phyloP scores from a whole-genome alignment of 2,888 invertebrate species.

The Catocala fraxini region DNA sequence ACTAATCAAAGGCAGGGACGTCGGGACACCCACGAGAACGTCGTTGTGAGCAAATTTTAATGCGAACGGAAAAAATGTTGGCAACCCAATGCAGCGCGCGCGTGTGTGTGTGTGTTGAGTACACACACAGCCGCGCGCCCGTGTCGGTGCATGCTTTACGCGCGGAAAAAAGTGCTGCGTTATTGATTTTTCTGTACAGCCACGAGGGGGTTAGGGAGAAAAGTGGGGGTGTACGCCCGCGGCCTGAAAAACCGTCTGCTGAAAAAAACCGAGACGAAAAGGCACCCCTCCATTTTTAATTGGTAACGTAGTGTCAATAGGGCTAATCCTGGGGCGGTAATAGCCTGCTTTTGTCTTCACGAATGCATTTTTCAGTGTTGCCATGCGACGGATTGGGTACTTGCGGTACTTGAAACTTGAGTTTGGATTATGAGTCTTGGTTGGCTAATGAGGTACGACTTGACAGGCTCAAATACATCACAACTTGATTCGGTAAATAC shows the following conservation, averaged over 20 bases:
- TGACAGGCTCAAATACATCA: not conserved
- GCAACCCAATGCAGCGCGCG: slow-evolving; percentile 70
- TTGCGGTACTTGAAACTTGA: slow-evolving; percentile 21
- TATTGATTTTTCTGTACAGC: slow-evolving; percentile 88
- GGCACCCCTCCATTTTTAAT: slow-evolving; percentile 87
- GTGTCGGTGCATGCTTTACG: slow-evolving; percentile 88
- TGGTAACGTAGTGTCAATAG: slow-evolving; percentile 88
- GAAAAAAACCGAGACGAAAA: slow-evolving; percentile 87
- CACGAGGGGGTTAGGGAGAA: slow-evolving; percentile 66
- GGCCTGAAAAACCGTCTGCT: slow-evolving; percentile 87
- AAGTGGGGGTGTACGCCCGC: slow-evolving; percentile 73
- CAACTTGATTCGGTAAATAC: not conserved
- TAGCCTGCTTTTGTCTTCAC: slow-evolving; percentile 83
- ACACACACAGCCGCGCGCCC: slow-evolving; percentile 64
- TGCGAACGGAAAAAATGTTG: slow-evolving; percentile 77
- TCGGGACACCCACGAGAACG: slow-evolving; percentile 59
- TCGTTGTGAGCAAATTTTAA: slow-evolving; percentile 73
- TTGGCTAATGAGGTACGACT: slow-evolving; percentile 12
- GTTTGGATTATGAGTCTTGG: slow-evolving; percentile 21
- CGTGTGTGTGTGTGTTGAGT: slow-evolving; percentile 69
- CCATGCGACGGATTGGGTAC: slow-evolving; percentile 65
- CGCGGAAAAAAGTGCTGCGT: slow-evolving; percentile 88
- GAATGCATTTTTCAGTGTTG: slow-evolving; percentile 85
- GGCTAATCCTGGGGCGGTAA: slow-evolving; percentile 84
- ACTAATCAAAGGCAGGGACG: slow-evolving; percentile 72